phyloP scores from a whole-genome alignment of 2,113 vertebrate species.

The Phrynosoma platyrhinos region DNA sequence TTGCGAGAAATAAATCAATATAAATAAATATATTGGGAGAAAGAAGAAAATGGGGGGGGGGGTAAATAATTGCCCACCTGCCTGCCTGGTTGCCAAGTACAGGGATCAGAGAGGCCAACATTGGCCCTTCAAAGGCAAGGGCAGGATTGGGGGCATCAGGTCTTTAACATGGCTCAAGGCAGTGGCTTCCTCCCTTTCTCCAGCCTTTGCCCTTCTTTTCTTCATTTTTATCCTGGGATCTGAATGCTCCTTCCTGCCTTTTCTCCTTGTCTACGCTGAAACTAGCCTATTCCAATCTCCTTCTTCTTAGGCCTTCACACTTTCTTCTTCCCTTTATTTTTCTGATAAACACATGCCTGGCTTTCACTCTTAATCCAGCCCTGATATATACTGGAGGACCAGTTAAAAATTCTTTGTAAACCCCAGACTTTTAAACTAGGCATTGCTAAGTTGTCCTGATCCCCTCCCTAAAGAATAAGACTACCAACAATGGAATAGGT shows the following conservation, averaged over 20 bases:
- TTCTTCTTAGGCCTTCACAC: neutral
- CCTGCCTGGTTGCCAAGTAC: neutral
- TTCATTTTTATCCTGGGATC: constrained; percentile 8
- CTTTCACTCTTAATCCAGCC: no score
- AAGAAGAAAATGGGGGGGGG: neutral
- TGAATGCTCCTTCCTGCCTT: neutral
- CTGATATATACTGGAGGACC: neutral
- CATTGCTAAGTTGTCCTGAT: neutral
- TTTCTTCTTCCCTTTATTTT: neutral
- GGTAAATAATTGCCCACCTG: neutral
- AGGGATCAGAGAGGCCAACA: fast-evolving
- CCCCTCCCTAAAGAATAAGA: neutral
- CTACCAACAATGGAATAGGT: neutral
- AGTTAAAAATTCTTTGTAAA: neutral
- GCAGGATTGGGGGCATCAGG: neutral
- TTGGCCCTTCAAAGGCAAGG: neutral
- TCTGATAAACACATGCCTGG: neutral
- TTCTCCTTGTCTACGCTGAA: neutral
- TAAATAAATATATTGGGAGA: fast-evolving
- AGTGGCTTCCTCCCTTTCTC: neutral
- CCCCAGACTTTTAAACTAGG: neutral
- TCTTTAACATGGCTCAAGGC: constrained; percentile 6
- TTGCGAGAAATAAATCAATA: neutral
- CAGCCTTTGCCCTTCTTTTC: neutral
- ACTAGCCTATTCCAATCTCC: neutral